These are phyloP conservation scores for Thymelicus lineola DNA, from an alignment of 2,888 invertebrate genomes.

Conservation along the genomic window DNA sequence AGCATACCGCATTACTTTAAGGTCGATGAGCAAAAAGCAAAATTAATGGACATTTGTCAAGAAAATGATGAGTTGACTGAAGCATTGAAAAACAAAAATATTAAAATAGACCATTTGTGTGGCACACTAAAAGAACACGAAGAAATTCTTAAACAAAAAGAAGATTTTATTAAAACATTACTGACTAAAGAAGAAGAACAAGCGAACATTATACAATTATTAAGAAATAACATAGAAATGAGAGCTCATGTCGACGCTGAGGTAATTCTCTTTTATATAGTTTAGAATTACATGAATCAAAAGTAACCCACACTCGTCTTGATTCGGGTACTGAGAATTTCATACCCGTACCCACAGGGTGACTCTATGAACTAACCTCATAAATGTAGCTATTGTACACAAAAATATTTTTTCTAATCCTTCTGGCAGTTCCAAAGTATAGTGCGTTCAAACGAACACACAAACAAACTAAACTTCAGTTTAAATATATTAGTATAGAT, in stretches of 20 bases:
- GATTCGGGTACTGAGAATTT: not conserved
- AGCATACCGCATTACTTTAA: conserved; percentile 42
- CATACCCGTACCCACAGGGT: not conserved
- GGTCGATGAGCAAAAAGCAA: conserved; percentile 64
- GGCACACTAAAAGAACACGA: conserved; percentile 56
- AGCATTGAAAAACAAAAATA: conserved; percentile 61
- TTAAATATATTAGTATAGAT: too few relatives aligned
- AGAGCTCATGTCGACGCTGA: conserved; percentile 62
- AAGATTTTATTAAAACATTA: conserved; percentile 61
- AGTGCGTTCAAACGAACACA: too few relatives aligned
- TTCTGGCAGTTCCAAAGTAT: too few relatives aligned
- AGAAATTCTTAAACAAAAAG: conserved; percentile 57
- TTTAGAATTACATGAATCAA: conserved; percentile 41
- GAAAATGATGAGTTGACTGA: conserved; percentile 61
- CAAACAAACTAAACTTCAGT: too few relatives aligned
- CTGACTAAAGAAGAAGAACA: conserved; percentile 71
- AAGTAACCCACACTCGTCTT: not conserved
- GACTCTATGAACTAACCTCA: too few relatives aligned
- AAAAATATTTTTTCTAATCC: too few relatives aligned
- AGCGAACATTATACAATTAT: conserved; percentile 64
- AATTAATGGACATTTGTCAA: conserved; percentile 57
- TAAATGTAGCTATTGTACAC: too few relatives aligned
- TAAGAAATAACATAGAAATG: conserved; percentile 66
- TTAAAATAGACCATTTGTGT: conserved; percentile 54
- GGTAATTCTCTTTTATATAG: conserved; percentile 46